phyloP scores from a whole-genome alignment of 2,797 vertebrate genomes.

The Cyprinella venusta region DNA sequence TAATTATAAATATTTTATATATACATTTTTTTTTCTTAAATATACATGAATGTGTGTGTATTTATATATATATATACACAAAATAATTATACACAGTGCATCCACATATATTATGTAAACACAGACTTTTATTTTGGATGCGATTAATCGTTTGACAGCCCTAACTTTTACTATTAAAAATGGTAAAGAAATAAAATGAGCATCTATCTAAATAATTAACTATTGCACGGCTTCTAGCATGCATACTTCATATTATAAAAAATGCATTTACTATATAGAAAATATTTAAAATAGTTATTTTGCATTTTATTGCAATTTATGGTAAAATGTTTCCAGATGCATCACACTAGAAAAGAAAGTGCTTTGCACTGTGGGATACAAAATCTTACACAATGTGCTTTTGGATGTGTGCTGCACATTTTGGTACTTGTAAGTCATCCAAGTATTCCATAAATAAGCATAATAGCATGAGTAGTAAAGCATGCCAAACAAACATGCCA shows the following conservation, averaged over 20 bases:
- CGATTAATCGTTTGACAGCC: too few species aligned
- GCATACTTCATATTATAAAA: neutral
- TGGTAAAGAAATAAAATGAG: too few species aligned
- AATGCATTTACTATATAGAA: neutral
- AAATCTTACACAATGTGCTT: neutral
- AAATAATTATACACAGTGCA: too few species aligned
- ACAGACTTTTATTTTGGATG: too few species aligned
- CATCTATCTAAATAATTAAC: neutral
- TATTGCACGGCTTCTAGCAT: neutral
- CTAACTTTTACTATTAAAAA: too few species aligned
- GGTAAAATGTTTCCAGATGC: neutral
- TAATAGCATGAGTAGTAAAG: neutral
- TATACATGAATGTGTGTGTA: too few species aligned
- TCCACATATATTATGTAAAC: too few species aligned
- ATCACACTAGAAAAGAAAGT: neutral
- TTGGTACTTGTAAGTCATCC: neutral
- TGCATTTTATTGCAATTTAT: neutral
- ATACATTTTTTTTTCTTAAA: too few species aligned
- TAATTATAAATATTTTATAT: too few species aligned
- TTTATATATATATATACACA: too few species aligned
- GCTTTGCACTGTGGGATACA: neutral
- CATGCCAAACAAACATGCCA: neutral
- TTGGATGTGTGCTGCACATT: neutral
- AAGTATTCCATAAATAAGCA: neutral
- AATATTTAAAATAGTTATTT: neutral